Percentiles rank a stretch among this genome's conserved stretches.
Evolutionary conservation across 2,888 invertebrate species (phyloP).

Genomic region (Ariolimax columbianus): DNA sequence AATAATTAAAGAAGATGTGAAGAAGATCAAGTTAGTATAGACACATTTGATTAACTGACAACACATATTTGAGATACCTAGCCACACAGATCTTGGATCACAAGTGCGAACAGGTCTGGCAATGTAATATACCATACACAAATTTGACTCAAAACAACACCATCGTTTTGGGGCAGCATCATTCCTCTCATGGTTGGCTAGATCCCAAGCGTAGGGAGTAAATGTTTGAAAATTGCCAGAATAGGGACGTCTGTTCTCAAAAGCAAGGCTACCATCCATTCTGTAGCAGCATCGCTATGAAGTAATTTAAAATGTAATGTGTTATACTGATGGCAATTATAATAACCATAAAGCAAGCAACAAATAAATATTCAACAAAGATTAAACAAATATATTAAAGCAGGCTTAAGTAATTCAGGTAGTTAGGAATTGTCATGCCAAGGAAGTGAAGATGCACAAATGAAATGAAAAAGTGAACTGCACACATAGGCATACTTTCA

Average conservation of each 20-base stretch:
- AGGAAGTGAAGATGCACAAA: too few species aligned
- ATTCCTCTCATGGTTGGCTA: background rate
- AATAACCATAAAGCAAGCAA: too few species aligned
- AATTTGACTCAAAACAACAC: slow-evolving; percentile 45
- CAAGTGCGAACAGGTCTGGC: slow-evolving; percentile 43
- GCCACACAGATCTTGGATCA: background rate
- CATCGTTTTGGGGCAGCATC: slow-evolving; percentile 47
- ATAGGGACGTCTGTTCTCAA: slow-evolving; percentile 14
- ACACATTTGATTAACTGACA: too few species aligned
- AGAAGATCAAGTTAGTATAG: too few species aligned
- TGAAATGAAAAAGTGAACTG: too few species aligned
- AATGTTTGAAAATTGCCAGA: slow-evolving; percentile 43
- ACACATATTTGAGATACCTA: background rate
- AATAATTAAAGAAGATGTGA: too few species aligned
- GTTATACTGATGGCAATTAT: too few species aligned
- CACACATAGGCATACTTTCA: too few species aligned
- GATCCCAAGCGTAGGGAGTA: slow-evolving; percentile 17
- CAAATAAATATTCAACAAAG: background rate
- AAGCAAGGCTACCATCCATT: background rate
- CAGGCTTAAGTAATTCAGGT: too few species aligned
- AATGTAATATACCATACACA: slow-evolving; percentile 48
- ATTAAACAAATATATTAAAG: too few species aligned
- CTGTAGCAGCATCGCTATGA: slow-evolving; percentile 51
- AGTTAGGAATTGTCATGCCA: too few species aligned
- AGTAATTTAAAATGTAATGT: background rate